Evolutionary conservation across 1,140 invertebrate species (phyloP), one percentile per base, ranked within the genome.

Genomic region (Diorhabda sublineata): DNA sequence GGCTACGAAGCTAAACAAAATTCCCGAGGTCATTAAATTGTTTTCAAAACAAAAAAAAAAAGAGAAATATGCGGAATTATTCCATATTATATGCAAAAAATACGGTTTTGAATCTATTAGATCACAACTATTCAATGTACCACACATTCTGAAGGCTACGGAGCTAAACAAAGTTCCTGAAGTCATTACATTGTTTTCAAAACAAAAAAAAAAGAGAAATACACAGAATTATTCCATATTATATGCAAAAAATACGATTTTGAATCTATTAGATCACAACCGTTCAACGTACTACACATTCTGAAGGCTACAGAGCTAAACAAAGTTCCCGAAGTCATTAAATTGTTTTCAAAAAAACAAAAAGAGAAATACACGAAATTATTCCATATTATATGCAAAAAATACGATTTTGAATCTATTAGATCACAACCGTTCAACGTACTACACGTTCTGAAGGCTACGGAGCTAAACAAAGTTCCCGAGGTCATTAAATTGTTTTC

Each of bases 351-450:
- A 26, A 60, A 60, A 26, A 3, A 42, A 41, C 42, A 11, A 60
- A 52, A 8, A 8, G n/a, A 52, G n/a, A 52, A 52, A 8, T 52
- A 4, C 6, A 52, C 6, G 6, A 2, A 52, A 64, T n/a, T 62
- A 59, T 64, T n/a, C n/a, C n/a, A n/a, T n/a, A 64, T n/a, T 62
- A 59, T 64, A 68, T 26, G 26, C 26, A 26, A 26, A 26, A 26
- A 26, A 26, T 26, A 26, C 26, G 26, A 1, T 26, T 26, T 26
- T 26, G 26, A 26, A 26, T 26, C 26, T 26, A 26, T 26, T 26
- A 26, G 26, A 26, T 26, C 26, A 26, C 26, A 26, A 26, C 26
- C 1, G 26, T 26, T 26, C 26, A 26, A 26, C 1, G 26, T 26
- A 26, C 26, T 26, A 26, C 26, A 26, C 26, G 1, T 26, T 5